Evolutionary conservation across 1,140 invertebrate species (phyloP), one percentile per base, ranked within the genome.

Genomic region (Pinna nobilis): DNA sequence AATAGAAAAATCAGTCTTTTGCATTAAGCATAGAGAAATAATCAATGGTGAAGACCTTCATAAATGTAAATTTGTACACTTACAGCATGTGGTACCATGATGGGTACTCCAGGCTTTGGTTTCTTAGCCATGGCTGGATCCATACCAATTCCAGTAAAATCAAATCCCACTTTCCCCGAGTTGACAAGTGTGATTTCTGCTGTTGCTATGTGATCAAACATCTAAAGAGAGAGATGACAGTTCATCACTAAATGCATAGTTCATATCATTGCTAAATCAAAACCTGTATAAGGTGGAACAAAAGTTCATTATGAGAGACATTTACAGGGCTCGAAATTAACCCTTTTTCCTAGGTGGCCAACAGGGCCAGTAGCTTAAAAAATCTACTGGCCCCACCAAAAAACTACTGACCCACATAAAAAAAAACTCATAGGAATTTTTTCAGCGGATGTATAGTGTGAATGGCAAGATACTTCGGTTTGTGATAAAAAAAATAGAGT

Each of bases 151-250:
- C 82, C 83, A 44, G 72, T 77, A 73, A 88, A 89, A 1, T 87
- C 78, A 77, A 88, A 88, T 11, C 87, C 87, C 32, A 89, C 88
- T 66, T 86, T 86, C 15, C 88, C 87, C 15, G 76, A 81, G 77
- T 89, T 89, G 15, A 83, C 74, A n/a, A 88, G 79, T 9, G 81
- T 85, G 9, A 89, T 86, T 71, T 84, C 80, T 15, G 82, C 72
- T 33, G 78, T 72, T 7, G 83, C 85, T 2, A 86, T 78, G 55
- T 84, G 80, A 60, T 89, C 87, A 78, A 87, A 89, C 87, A 87
- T 87, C 85, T 88, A 68, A 13, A 80, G 66, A 7, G 68, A 66
- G 32, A 11, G 13, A 25, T 53, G 32, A 7, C 25, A 30, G 32
- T 13, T 53, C 7, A 53, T 13, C 18, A 20, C 23, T 5, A 15